Conservation (phyloP, 2,113 vertebrate species). For the Astatotilapia flaviijosephi region DNA sequence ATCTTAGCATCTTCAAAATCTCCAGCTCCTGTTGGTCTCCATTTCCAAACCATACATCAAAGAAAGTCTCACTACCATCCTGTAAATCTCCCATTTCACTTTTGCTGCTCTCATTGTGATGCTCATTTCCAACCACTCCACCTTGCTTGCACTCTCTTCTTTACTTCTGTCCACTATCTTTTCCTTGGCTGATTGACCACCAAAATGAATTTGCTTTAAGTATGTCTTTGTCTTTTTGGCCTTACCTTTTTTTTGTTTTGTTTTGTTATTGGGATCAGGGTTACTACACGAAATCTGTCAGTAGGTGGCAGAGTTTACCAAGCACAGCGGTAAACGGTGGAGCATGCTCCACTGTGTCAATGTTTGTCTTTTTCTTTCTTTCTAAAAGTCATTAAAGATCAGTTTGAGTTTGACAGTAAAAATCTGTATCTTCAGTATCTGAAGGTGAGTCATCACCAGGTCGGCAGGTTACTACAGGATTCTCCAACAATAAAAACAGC, state of each 20-base stretch:
- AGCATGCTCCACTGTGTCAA: background rate
- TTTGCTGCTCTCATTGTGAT: background rate
- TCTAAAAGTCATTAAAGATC: background rate
- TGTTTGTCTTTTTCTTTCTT: background rate
- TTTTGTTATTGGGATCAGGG: background rate
- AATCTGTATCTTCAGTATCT: background rate
- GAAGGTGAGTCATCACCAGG: background rate
- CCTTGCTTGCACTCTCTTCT: background rate
- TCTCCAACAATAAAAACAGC: background rate
- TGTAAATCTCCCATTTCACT: background rate
- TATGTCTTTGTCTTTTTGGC: background rate
- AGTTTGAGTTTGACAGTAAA: background rate
- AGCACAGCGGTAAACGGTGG: background rate
- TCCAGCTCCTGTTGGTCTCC: background rate
- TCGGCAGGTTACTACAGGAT: background rate
- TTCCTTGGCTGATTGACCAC: background rate
- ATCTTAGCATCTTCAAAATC: background rate
- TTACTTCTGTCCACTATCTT: background rate
- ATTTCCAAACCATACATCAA: background rate
- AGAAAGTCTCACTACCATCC: background rate
- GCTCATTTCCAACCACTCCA: background rate
- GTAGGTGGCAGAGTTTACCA: constrained; percentile 48
- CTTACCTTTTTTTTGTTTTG: background rate
- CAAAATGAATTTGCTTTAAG: background rate
- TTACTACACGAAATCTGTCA: background rate